Conservation (phyloP, 2,888 invertebrate species). For the Andrena minutula region DNA sequence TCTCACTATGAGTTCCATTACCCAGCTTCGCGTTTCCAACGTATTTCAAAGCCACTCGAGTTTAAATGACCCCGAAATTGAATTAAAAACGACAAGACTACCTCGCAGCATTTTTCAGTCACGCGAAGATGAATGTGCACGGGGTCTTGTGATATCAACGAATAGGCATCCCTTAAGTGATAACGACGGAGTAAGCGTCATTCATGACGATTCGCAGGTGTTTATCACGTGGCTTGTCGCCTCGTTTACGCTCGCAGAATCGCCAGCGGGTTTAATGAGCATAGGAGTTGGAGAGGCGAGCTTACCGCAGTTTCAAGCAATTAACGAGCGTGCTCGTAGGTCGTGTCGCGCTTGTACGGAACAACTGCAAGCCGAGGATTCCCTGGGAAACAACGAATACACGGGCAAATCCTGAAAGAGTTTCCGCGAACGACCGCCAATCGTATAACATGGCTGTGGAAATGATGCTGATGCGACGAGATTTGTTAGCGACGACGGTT, state of each 20-base stretch:
- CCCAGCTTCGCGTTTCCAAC: too few relatives aligned
- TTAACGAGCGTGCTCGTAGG: constrained; percentile 43
- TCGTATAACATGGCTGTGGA: not conserved
- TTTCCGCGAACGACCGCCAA: constrained; percentile 13
- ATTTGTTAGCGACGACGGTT: not conserved
- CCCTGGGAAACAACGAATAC: constrained; percentile 24
- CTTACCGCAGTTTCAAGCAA: constrained; percentile 44
- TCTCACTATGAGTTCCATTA: too few relatives aligned
- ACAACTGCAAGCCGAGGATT: constrained; percentile 17
- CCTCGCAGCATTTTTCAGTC: too few relatives aligned
- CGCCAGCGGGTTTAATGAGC: constrained; percentile 47
- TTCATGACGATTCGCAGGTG: constrained; percentile 17
- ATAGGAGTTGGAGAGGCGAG: constrained; percentile 26
- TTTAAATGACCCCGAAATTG: too few relatives aligned
- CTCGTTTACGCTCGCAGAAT: constrained; percentile 37
- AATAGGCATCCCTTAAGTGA: not conserved
- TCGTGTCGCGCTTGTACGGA: constrained; percentile 44
- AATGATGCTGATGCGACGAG: not conserved
- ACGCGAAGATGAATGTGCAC: too few relatives aligned
- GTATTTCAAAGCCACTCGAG: too few relatives aligned
- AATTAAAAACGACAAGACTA: too few relatives aligned
- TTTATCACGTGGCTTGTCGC: constrained; percentile 30
- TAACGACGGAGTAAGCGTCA: constrained; percentile 10
- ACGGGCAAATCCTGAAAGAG: constrained; percentile 16
- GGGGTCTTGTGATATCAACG: not conserved